Percentiles rank a stretch among this genome's conserved stretches.
Conservation (phyloP, 2,888 invertebrate species). For the Tetranychus truncatus region DNA sequence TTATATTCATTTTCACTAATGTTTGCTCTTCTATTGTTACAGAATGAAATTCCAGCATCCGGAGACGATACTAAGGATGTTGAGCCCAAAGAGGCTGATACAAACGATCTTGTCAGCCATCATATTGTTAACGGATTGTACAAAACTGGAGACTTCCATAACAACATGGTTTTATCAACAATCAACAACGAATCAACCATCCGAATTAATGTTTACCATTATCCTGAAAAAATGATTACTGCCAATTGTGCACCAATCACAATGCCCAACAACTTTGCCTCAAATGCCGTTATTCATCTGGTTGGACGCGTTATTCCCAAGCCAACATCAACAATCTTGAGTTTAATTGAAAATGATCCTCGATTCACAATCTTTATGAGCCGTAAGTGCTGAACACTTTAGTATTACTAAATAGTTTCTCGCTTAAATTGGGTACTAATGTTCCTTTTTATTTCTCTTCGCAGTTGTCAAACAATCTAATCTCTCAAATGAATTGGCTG, state of each 20-base stretch:
- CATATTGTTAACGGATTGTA: constrained; percentile 43
- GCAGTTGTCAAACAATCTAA: constrained; percentile 43
- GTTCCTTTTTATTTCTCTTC: constrained; percentile 25
- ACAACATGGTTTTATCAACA: constrained; percentile 33
- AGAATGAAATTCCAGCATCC: constrained; percentile 23
- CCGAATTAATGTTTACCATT: constrained; percentile 42
- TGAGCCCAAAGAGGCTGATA: background rate
- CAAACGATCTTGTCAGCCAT: constrained; percentile 34
- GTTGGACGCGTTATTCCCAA: constrained; percentile 44
- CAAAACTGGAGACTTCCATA: constrained; percentile 41
- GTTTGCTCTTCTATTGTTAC: background rate
- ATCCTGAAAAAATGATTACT: constrained; percentile 39
- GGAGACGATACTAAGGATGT: constrained; percentile 15
- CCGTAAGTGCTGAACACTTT: constrained; percentile 28
- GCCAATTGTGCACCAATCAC: constrained; percentile 49
- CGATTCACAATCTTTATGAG: constrained; percentile 43
- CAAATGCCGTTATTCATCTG: constrained; percentile 48
- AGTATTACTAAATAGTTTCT: too few relatives aligned
- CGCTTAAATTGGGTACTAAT: background rate
- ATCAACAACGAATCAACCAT: constrained; percentile 34
- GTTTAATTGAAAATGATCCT: constrained; percentile 41
- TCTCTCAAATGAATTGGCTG: constrained; percentile 40
- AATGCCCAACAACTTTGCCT: constrained; percentile 44
- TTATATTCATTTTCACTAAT: background rate
- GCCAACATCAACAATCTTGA: constrained; percentile 40